These are phyloP conservation scores for Euplexia lucipara DNA, from an alignment of 2,888 invertebrate species.

Conservation along the genomic window DNA sequence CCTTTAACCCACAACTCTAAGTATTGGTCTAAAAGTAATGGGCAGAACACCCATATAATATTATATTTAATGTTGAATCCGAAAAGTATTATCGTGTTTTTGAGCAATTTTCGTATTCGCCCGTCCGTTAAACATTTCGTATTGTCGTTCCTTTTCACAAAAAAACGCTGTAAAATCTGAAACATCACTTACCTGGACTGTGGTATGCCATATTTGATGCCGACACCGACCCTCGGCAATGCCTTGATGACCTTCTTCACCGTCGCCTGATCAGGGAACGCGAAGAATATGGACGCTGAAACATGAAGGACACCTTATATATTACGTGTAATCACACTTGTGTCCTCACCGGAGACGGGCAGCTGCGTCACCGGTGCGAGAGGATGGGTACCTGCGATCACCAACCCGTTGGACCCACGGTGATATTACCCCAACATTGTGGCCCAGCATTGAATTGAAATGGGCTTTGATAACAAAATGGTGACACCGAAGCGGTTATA, in stretches of 20 bases:
- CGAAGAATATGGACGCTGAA: constrained; percentile 99
- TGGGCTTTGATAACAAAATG: constrained; percentile 26
- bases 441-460: not conserved
- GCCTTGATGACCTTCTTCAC: constrained; percentile 99
- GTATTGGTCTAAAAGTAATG: no score
- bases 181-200: constrained; percentile 95
- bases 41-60: no score
- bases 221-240: constrained; percentile 99
- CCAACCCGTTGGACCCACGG: constrained; percentile 30
- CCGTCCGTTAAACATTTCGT: no score
- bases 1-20: no score
- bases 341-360: constrained; percentile 47
- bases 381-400: constrained; percentile 22
- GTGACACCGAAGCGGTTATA: constrained; percentile 3
- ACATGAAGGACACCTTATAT: constrained; percentile 66
- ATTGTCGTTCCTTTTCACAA: no score
- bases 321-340: constrained; percentile 21
- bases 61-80: no score
- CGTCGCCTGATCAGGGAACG: constrained; percentile 98
- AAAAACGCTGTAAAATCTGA: constrained; percentile 2
- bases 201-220: constrained; percentile 99
- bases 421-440: not conserved
- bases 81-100: no score
- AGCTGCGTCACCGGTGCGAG: constrained; percentile 48
- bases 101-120: no score